These are phyloP conservation scores for Physella acuta DNA, from an alignment of 1,140 invertebrate genomes.

Conservation along the genomic window DNA sequence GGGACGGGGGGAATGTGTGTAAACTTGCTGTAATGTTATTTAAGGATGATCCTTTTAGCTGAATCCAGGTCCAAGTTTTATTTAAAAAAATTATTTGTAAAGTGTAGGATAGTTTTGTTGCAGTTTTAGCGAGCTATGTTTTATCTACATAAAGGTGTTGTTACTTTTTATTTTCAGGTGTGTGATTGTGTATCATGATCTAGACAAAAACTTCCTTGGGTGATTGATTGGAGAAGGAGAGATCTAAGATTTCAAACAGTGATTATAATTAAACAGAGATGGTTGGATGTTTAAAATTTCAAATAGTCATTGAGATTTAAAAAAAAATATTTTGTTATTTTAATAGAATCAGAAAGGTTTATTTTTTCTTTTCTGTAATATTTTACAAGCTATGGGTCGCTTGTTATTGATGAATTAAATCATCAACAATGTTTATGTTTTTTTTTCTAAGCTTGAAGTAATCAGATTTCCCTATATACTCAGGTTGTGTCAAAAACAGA, in stretches of 20 bases:
- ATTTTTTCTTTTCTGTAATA: not conserved
- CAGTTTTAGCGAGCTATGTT: too few relatives aligned
- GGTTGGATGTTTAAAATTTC: not conserved
- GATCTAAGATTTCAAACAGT: not conserved
- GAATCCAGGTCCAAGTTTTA: too few relatives aligned
- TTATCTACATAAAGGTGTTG: too few relatives aligned
- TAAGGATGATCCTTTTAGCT: too few relatives aligned
- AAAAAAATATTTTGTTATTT: not conserved
- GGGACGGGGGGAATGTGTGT: too few relatives aligned
- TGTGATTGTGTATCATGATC: slow-evolving; percentile 3
- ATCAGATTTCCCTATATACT: too few relatives aligned
- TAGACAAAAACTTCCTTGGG: not conserved
- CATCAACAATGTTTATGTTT: too few relatives aligned
- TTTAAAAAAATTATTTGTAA: too few relatives aligned
- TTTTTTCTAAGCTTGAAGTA: too few relatives aligned
- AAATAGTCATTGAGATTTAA: not conserved
- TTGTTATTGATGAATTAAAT: not conserved
- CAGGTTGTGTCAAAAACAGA: too few relatives aligned
- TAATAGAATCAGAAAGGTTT: not conserved
- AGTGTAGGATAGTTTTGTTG: too few relatives aligned
- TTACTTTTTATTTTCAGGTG: not conserved
- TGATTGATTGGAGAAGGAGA: not conserved
- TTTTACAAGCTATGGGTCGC: not conserved
- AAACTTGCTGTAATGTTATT: too few relatives aligned
- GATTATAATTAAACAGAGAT: not conserved